phyloP scores from a whole-genome alignment of 2,797 vertebrate genomes.

The Tapirus indicus region DNA sequence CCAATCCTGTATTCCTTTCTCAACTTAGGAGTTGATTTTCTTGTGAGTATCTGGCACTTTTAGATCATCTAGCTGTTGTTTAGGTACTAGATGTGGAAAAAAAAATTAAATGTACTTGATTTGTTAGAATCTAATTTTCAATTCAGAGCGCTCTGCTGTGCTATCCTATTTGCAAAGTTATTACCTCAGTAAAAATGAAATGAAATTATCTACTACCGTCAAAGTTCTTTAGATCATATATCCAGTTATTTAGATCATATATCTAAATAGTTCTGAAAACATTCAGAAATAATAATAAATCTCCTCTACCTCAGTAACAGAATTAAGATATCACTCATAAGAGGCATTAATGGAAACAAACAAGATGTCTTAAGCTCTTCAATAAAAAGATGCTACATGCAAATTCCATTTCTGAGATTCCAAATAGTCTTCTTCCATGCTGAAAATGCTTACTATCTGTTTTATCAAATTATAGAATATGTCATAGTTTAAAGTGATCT shows the following conservation, averaged over 20 bases:
- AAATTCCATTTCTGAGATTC: neutral
- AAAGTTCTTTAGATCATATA: neutral
- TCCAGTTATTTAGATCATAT: neutral
- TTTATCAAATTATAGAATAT: neutral
- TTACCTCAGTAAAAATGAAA: neutral
- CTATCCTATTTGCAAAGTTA: neutral
- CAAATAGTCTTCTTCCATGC: neutral
- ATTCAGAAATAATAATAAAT: slow-evolving; percentile 29
- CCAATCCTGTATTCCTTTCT: neutral
- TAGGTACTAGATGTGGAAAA: neutral
- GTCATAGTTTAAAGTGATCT: neutral
- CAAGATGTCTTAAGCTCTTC: neutral
- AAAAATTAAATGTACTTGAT: neutral
- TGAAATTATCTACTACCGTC: neutral
- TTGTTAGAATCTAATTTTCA: neutral
- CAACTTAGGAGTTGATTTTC: neutral
- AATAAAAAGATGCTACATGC: neutral
- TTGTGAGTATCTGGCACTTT: neutral
- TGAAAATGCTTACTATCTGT: neutral
- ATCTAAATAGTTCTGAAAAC: neutral
- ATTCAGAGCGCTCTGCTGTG: neutral
- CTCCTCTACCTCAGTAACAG: neutral
- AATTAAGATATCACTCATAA: slow-evolving; percentile 13
- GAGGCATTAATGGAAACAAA: neutral
- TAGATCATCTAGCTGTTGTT: neutral